Base-by-base conservation (phyloP, 2,113 vertebrate genomes). In the Tragelaphus strepsiceros region DNA sequence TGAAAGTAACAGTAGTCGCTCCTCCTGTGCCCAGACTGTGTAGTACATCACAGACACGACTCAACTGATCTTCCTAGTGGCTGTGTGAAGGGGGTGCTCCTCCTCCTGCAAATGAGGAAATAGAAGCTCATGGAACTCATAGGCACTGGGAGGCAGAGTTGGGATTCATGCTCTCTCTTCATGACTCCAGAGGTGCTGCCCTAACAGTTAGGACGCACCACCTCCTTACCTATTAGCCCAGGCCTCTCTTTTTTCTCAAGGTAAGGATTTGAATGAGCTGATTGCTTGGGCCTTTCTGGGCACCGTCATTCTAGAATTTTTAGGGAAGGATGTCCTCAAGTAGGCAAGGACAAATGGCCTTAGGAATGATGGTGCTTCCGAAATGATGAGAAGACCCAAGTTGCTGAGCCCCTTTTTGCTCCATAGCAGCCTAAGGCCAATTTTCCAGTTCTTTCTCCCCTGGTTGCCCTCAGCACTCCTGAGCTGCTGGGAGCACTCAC, bases 81-180 rank as follows among this genome's bases (percentile, higher is more conserved):
- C 43, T 49, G 43, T 54, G 24, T 11, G n/a, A 86, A 7, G 21
- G 35, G 51, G 49, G 46, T 3, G 19, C 56, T 61, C 10, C 30
- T 80, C 35, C 32, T 83, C 21, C 3, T 51, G 51, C 58, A 53
- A 43, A 54, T 6, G 39, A n/a, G 26, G 21, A 83, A n/a, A 22
- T 0, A 4, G 24, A 64, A 30, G 26, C 15, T 87, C 17, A 1
- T 1, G 1, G 80, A 9, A 4, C 17, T 61, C 12, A 2, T 1
- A 62, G 17, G 82, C 8, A 11, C 35, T 2, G 6, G 15, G 58
- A 46, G 83, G 14, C 62, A 62, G 46, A 71, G 53, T 2, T 53
- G n/a, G 39, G 67, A 62, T 80, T 88, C 49, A 39, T 1, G 10
- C 32, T 53, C 6, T 22, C 21, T n/a, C 46, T 88, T 58, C 62